A percentile compares a stretch with the other conserved stretches of the same genome.
Evolutionary conservation across 1,140 invertebrate species (phyloP).

Genomic region (Hestina assimilis): DNA sequence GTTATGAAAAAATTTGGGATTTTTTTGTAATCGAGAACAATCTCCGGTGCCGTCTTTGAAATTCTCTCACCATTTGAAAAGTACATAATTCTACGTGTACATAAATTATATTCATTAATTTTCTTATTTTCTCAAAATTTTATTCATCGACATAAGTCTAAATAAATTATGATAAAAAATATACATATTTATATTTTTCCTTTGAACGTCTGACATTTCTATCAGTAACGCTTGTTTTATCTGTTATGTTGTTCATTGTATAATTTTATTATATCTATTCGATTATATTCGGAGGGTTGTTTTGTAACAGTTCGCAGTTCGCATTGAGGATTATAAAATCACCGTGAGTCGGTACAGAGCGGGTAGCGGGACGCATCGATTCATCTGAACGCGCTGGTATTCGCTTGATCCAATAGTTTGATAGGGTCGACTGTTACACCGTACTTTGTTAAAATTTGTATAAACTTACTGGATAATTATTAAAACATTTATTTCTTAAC

Average conservation of each 20-base stretch:
- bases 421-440: slow-evolving; percentile 43
- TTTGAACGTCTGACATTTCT: neutral
- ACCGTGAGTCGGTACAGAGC: slow-evolving; percentile 50
- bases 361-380: slow-evolving; percentile 61
- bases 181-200: neutral
- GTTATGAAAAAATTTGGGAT: too few species aligned
- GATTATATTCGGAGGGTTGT: slow-evolving; percentile 27
- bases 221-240: slow-evolving; percentile 14
- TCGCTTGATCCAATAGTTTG: slow-evolving; percentile 48
- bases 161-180: neutral
- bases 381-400: slow-evolving; percentile 53
- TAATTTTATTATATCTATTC: slow-evolving; percentile 29
- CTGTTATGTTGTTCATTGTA: slow-evolving; percentile 19
- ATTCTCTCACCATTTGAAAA: too few species aligned
- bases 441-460: slow-evolving; percentile 19
- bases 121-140: too few species aligned
- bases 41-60: too few species aligned
- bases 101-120: too few species aligned
- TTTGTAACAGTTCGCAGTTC: slow-evolving; percentile 27
- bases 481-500: too few species aligned
- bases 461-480: too few species aligned
- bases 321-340: slow-evolving; percentile 63
- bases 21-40: too few species aligned
- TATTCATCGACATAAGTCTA: too few species aligned
- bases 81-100: too few species aligned